Conservation (phyloP, 2,113 vertebrate species). For the Sceloporus tristichus region DNA sequence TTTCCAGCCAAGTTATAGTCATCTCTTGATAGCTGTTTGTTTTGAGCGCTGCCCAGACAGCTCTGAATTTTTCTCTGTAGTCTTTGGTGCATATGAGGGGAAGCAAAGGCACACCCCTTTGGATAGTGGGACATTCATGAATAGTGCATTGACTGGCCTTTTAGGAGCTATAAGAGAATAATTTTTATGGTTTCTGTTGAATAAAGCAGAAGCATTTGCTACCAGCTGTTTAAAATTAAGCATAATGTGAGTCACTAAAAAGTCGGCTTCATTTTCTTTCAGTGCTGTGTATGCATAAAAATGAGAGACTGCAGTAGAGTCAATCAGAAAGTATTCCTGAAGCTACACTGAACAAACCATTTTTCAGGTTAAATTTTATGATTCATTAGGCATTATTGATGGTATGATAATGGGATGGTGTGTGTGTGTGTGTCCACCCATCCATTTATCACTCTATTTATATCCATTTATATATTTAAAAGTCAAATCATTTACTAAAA, state of each 20-base stretch:
- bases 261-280: constrained; percentile 24
- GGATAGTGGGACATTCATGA: neutral
- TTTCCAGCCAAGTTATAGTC: neutral
- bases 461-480: neutral
- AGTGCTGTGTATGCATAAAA: constrained; percentile 25
- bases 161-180: neutral
- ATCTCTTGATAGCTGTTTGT: neutral
- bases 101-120: neutral
- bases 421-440: too few species aligned
- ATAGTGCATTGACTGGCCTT: neutral
- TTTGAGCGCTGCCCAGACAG: neutral
- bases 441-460: neutral
- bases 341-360: constrained; percentile 5
- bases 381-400: constrained; percentile 38
- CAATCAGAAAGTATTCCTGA: constrained; percentile 23
- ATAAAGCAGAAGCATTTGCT: neutral
- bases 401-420: constrained; percentile 14
- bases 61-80: neutral
- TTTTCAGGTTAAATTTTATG: constrained; percentile 32
- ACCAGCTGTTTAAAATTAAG: constrained; percentile 25
- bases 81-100: neutral
- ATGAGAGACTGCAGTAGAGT: neutral
- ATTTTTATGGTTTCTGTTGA: constrained; percentile 29
- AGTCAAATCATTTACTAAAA: neutral
- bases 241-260: constrained; percentile 18